Conservation (phyloP, 2,113 vertebrate species). For the Gambusia holbrooki region DNA sequence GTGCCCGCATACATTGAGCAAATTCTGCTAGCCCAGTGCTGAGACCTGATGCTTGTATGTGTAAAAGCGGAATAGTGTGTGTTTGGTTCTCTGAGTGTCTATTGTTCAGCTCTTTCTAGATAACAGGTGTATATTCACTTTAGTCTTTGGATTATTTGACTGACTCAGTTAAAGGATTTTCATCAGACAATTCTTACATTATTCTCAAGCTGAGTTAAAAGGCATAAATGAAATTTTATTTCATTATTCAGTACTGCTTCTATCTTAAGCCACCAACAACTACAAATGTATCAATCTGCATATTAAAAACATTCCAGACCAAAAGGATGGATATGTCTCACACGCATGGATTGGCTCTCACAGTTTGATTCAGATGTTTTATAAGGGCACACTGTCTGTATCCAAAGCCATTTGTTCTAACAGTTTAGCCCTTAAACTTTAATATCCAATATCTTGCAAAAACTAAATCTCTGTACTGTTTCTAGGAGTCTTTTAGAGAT, state of each 20-base stretch:
- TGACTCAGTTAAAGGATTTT: constrained; percentile 41
- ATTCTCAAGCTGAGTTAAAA: constrained; percentile 39
- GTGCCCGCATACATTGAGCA: constrained; percentile 78
- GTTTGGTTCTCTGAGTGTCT: constrained; percentile 34
- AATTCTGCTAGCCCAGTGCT: constrained; percentile 66
- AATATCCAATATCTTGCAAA: constrained; percentile 59
- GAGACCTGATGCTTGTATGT: constrained; percentile 66
- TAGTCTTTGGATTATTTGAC: constrained; percentile 68
- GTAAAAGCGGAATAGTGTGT: constrained; percentile 46
- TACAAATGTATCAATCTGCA: constrained; percentile 7
- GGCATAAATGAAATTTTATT: constrained; percentile 21
- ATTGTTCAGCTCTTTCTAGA: constrained; percentile 45
- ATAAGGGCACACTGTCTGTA: constrained; percentile 26
- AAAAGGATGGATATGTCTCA: constrained; percentile 1
- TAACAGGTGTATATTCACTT: constrained; percentile 66
- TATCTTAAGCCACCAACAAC: background rate
- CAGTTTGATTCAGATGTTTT: constrained; percentile 4
- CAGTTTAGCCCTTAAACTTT: constrained; percentile 42
- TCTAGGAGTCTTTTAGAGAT: constrained; percentile 53
- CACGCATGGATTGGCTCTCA: constrained; percentile 3
- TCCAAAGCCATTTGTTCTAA: constrained; percentile 1
- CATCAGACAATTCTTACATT: constrained; percentile 39
- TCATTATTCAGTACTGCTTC: background rate
- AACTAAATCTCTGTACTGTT: constrained; percentile 50
- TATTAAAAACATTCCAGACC: background rate